phyloP scores from a whole-genome alignment of 2,797 vertebrate genomes.

The Champsocephalus esox region DNA sequence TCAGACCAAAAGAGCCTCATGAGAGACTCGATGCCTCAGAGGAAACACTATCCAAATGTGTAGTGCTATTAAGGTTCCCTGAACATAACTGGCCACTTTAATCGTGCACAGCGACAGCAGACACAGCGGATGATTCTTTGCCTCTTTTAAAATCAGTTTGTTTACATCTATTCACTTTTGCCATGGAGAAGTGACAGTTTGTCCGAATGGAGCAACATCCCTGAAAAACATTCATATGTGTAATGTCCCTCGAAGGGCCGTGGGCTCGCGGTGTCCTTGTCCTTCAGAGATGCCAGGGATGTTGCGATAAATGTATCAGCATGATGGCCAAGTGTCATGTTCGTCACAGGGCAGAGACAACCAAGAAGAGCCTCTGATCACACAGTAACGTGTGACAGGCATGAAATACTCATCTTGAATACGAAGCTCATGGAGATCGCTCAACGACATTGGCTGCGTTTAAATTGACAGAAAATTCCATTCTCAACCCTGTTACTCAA shows the following conservation, averaged over 20 bases:
- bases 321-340: slow-evolving; percentile 17
- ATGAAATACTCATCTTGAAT: slow-evolving; percentile 13
- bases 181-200: slow-evolving; percentile 8
- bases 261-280: background rate
- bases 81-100: slow-evolving; percentile 53
- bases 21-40: slow-evolving; percentile 31
- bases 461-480: slow-evolving; percentile 9
- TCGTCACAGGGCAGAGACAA: background rate
- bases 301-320: slow-evolving; percentile 13
- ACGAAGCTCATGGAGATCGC: slow-evolving; percentile 11
- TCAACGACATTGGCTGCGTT: slow-evolving; percentile 13
- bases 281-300: slow-evolving; percentile 4
- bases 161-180: slow-evolving; percentile 9
- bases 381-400: slow-evolving; percentile 11
- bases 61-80: slow-evolving; percentile 43
- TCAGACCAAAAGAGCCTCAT: slow-evolving; percentile 37
- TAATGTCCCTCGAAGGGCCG: background rate
- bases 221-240: background rate
- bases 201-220: background rate
- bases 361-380: slow-evolving; percentile 14
- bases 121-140: slow-evolving; percentile 18
- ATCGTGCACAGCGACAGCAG: slow-evolving; percentile 36
- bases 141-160: background rate
- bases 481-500: slow-evolving; percentile 11
- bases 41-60: slow-evolving; percentile 46